phyloP scores from a whole-genome alignment of 2,113 vertebrate genomes.

The Spea multiplicata region DNA sequence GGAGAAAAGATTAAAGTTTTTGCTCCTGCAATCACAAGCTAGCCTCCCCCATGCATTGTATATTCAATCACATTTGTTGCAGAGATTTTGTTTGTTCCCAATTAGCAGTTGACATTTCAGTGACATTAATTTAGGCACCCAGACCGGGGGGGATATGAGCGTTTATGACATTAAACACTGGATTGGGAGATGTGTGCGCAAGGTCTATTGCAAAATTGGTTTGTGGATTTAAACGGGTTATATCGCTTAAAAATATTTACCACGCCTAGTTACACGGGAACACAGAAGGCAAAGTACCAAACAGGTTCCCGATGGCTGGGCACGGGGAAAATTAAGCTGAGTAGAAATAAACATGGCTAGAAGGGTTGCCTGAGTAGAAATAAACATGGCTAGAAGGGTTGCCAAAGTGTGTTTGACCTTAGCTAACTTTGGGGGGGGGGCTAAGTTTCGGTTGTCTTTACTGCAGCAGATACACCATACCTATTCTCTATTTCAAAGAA shows the following conservation, averaged over 20 bases:
- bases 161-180: slow-evolving; percentile 36
- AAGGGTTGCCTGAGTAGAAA: too few relatives aligned
- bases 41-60: slow-evolving; percentile 25
- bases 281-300: too few relatives aligned
- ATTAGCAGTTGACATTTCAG: slow-evolving; percentile 43
- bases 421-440: too few relatives aligned
- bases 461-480: too few relatives aligned
- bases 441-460: too few relatives aligned
- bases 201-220: slow-evolving; percentile 16
- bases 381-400: too few relatives aligned
- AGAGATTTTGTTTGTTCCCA: slow-evolving; percentile 34
- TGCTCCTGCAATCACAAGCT: slow-evolving; percentile 24
- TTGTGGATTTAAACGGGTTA: slow-evolving; percentile 13
- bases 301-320: too few relatives aligned
- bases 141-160: slow-evolving; percentile 24
- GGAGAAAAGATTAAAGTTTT: slow-evolving; percentile 14
- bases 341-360: too few relatives aligned
- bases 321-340: too few relatives aligned
- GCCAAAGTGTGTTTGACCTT: too few relatives aligned
- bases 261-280: background rate
- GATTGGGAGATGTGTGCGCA: slow-evolving; percentile 20
- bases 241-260: slow-evolving; percentile 36
- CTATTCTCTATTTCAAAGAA: too few relatives aligned
- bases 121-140: slow-evolving; percentile 43
- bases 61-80: slow-evolving; percentile 29